Evolutionary conservation across 2,113 vertebrate species (phyloP), one percentile per base, ranked within the genome.

Genomic region (Takifugu flavidus): DNA sequence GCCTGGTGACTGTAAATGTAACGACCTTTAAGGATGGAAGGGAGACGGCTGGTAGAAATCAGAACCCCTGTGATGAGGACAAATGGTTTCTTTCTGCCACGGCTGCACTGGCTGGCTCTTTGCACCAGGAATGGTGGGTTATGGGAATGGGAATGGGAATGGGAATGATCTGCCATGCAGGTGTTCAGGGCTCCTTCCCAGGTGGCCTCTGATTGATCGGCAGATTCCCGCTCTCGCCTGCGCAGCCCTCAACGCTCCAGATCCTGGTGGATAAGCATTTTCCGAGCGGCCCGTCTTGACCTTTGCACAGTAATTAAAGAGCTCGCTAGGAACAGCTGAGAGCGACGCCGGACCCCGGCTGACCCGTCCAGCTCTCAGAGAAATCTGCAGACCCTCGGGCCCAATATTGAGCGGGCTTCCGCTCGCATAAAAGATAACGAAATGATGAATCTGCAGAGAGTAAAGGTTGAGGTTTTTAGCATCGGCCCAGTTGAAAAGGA

Each of bases 181-280:
- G 54, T 44, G 66, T 26, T 39, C 49, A 14, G 58, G 52, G 27
- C 54, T 20, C 53, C 0, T 13, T 87, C 80, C 67, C 58, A 50
- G 31, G 72, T 59, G 78, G 60, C 67, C 55, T 7, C 4, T 55
- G 75, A 83, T 88, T 62, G 77, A 86, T 82, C 56, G 70, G 62
- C 77, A 75, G 56, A 59, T 65, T 11, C 4, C 4, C 44, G 39
- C 39, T 14, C 65, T 80, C 75, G 77, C 73, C 77, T 78, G 61
- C 15, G 62, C 62, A 51, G 56, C 72, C 56, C 75, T 61, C 53
- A 10, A 39, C 7, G 34, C 34, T 39, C 67, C 74, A 76, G 52
- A 67, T 56, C 56, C 44, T 8, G n/a, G 53, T 20, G 55, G 64
- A 77, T 76, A 72, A 71, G 65, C 60, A 72, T 69, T 70, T 78